phyloP scores from a whole-genome alignment of 2,113 vertebrate species.

The Pleuronectes platessa region DNA sequence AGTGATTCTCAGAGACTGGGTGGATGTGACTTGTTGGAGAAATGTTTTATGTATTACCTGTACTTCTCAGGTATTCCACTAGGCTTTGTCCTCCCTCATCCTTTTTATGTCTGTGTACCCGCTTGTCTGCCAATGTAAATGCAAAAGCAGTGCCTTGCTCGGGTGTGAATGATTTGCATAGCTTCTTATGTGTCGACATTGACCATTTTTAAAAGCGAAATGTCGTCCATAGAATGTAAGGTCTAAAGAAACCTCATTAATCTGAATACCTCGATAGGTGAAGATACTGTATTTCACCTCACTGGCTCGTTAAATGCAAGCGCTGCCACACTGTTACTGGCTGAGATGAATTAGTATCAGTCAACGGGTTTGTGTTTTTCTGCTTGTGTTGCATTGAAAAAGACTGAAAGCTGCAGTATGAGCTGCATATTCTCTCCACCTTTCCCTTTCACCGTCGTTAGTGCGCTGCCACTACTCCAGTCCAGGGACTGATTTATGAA shows the following conservation, averaged over 20 bases:
- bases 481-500: conserved; percentile 50
- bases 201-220: not conserved
- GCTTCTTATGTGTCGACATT: not conserved
- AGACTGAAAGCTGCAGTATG: conserved; percentile 32
- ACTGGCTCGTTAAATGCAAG: conserved; percentile 34
- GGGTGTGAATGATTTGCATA: not conserved
- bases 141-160: not conserved
- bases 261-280: conserved; percentile 31
- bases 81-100: conserved; percentile 22
- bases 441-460: conserved; percentile 31
- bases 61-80: conserved; percentile 3
- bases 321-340: conserved; percentile 14
- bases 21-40: conserved; percentile 31
- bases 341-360: conserved; percentile 54
- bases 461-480: conserved; percentile 28
- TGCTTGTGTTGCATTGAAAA: conserved; percentile 21
- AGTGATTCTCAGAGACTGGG: not conserved
- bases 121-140: not conserved
- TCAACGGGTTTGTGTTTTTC: conserved; percentile 42
- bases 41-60: conserved; percentile 28
- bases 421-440: not conserved
- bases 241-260: conserved; percentile 7
- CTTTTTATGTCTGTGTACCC: not conserved
- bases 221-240: not conserved
- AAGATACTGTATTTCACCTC: conserved; percentile 9